Conservation (phyloP, 2,888 invertebrate genomes). For the Deroplatys truncata region DNA sequence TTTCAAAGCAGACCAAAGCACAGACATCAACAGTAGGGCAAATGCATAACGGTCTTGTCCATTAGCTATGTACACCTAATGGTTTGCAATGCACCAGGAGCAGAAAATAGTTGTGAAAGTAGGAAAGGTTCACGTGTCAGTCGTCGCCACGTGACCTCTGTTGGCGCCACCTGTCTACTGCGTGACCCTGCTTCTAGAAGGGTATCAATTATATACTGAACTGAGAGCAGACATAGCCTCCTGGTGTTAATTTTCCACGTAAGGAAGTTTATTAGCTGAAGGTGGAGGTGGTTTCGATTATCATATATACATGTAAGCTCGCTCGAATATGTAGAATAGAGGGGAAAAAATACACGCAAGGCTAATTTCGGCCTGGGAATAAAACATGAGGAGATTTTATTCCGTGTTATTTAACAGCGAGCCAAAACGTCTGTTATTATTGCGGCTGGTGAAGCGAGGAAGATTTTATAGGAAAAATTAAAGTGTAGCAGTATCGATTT, state of each 20-base stretch:
- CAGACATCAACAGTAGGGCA: too few species aligned
- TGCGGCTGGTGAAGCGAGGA: neutral
- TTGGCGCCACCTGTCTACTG: constrained; percentile 11
- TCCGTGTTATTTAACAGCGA: neutral
- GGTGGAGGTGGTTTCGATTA: neutral
- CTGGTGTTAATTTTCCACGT: constrained; percentile 13
- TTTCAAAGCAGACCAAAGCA: too few species aligned
- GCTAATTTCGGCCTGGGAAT: neutral
- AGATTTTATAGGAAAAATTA: neutral
- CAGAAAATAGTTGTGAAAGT: neutral
- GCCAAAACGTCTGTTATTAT: neutral
- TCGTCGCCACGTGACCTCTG: neutral
- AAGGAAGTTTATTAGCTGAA: neutral
- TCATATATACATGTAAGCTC: neutral
- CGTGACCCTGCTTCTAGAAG: neutral
- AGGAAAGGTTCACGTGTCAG: neutral
- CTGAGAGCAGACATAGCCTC: neutral
- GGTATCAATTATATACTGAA: constrained; percentile 11
- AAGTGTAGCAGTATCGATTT: neutral
- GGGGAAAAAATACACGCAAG: neutral
- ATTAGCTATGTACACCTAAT: neutral
- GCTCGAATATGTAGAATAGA: neutral
- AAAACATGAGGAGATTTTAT: neutral
- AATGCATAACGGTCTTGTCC: too few species aligned
- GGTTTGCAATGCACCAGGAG: neutral